Percentiles rank a stretch among this genome's conserved stretches.
Evolutionary conservation across 2,888 invertebrate species (phyloP).

Genomic region (Drosophila birchii): DNA sequence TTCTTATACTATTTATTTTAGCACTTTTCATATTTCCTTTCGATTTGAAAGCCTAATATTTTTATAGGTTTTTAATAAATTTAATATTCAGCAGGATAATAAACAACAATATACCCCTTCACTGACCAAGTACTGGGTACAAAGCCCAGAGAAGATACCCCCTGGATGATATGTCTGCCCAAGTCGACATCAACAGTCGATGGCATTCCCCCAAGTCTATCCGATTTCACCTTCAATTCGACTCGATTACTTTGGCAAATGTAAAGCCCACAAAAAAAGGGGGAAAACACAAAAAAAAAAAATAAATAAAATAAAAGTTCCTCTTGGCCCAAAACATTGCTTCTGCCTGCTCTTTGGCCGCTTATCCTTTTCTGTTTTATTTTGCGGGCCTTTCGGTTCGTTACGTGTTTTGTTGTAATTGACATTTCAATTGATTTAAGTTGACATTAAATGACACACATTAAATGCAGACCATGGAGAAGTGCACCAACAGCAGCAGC

Average conservation of each 20-base stretch:
- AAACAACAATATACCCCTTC: not conserved
- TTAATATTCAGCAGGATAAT: too few species aligned
- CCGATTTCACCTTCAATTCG: conserved; percentile 64
- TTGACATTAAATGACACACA: conserved; percentile 72
- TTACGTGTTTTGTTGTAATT: conserved; percentile 72
- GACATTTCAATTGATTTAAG: conserved; percentile 78
- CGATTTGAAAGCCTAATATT: too few species aligned
- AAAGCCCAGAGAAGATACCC: conserved; percentile 2
- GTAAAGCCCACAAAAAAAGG: conserved; percentile 28
- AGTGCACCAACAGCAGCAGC: conserved; percentile 5
- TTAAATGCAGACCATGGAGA: conserved; percentile 52
- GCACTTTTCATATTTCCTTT: too few species aligned
- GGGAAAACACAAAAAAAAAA: not conserved
- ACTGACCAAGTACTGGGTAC: not conserved
- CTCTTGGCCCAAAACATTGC: conserved; percentile 26
- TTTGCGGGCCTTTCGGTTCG: conserved; percentile 38
- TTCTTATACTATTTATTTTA: too few species aligned
- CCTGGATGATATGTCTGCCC: conserved; percentile 17
- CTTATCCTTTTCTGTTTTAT: conserved; percentile 25
- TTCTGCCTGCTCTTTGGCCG: conserved; percentile 23
- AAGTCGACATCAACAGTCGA: conserved; percentile 18
- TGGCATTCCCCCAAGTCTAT: conserved; percentile 26
- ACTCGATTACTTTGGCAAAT: conserved; percentile 62
- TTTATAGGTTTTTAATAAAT: too few species aligned
- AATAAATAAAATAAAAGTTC: not conserved